Evolutionary conservation across 2,797 vertebrate genomes (phyloP).

Genomic region (Selene dorsalis): DNA sequence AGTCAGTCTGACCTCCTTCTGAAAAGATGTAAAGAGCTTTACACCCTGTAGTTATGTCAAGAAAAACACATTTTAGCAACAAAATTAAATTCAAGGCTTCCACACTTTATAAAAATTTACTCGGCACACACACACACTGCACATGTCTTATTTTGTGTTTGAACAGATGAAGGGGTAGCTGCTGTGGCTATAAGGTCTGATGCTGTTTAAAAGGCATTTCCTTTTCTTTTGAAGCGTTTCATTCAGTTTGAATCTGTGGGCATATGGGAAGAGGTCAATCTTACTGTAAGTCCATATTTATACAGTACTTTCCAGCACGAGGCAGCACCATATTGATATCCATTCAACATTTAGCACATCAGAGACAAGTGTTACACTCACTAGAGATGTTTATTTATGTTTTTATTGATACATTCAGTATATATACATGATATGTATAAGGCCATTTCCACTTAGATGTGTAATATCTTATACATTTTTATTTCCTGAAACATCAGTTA

Average conservation of each 20-base stretch:
- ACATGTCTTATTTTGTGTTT: not conserved
- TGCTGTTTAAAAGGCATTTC: constrained; percentile 3
- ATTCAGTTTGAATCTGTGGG: constrained; percentile 26
- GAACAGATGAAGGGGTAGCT: not conserved
- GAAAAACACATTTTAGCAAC: not conserved
- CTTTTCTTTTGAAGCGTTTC: constrained; percentile 4
- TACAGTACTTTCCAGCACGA: constrained; percentile 24
- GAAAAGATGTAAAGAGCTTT: constrained; percentile 2
- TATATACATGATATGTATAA: no score
- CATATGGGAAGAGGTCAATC: constrained; percentile 35
- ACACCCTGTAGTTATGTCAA: not conserved
- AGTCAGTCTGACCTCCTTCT: constrained; percentile 21
- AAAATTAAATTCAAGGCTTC: not conserved
- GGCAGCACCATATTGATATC: constrained; percentile 16
- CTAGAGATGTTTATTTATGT: not conserved
- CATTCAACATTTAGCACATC: constrained; percentile 15
- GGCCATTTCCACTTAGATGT: no score
- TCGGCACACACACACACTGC: not conserved
- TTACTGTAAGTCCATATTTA: constrained; percentile 25
- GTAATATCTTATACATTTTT: no score
- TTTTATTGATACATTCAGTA: no score
- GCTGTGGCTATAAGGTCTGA: not conserved
- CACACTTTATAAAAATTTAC: not conserved
- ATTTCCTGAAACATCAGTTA: no score
- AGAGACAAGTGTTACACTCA: not conserved